Base-by-base conservation (phyloP, 2,797 vertebrate species). In the Denticeps clupeoides region DNA sequence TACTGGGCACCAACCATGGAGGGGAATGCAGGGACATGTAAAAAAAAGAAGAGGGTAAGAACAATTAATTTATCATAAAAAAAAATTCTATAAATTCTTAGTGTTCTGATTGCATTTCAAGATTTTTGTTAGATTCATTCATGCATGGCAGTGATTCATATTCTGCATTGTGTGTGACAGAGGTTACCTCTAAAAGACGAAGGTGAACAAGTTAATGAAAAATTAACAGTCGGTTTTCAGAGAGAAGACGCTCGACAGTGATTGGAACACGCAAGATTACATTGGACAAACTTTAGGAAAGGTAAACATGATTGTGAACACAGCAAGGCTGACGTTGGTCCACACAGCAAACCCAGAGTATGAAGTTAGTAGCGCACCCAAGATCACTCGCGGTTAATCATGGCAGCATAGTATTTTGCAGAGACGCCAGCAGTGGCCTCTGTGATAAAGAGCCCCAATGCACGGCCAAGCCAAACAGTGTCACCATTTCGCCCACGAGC, bases 331-430 rank as follows among this genome's bases (percentile, higher is more conserved):
- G n/a, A n/a, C 5, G 45, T 26, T n/a, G 4, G n/a, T 16, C 8
- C 8, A 24, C 40, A 47, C n/a, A 41, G 41, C 33, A 19, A 11
- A 3, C 33, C 33, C 47, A 54, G 62, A 7, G 37, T 43, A 23
- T 64, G 57, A 22, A 5, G n/a, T 63, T 62, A 63, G 51, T 54
- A 48, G 8, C 8, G 59, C 47, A 9, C 5, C n/a, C n/a, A 18
- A 57, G 47, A 63, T 59, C 51, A 45, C 51, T 59, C 42, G 38
- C 26, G 35, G 70, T 81, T 83, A 82, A 74, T 60, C 2, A 49
- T 45, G 47, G 62, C n/a, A n/a, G n/a, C n/a, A n/a, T 21, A 56
- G 41, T 46, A 40, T 23, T 41, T 42, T 47, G 50, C 26, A 37
- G 15, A 52, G 19, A 60, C 16, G 15, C 47, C 46, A 45, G 29